Evolutionary conservation across 2,888 invertebrate genomes (phyloP), one percentile per base, ranked within the genome.

Genomic region (Oxyscelio sp.): DNA sequence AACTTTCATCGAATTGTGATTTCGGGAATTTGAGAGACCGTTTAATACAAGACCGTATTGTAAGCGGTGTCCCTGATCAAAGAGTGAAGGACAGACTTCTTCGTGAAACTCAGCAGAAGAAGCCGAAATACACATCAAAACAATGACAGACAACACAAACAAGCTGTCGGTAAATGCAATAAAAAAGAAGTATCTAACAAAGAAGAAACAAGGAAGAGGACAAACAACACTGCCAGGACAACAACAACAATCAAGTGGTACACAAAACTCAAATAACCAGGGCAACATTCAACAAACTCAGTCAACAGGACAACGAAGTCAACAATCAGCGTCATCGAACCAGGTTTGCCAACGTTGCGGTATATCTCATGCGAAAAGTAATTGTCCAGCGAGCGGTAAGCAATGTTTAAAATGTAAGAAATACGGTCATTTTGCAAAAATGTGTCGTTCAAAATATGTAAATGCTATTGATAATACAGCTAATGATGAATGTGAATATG

Each of bases 21-120:
- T 87, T 85, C 59, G 84, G 70, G 13, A 27, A 70, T 8, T 56
- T 79, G 22, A 59, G 71, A 58, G 87, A 84, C 31, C 58, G 79
- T 24, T 45, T 87, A 2, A 77, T 85, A 19, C 15, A 74, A 38
- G 85, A 87, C 56, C 52, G 81, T 40, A 85, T 87, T 9, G 78
- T 87, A 4, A 82, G 61, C 27, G 83, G 85, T 19, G 80, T 87
- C 3, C 66, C 71, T 58, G 61, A 79, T 43, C 31, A 56, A 31
- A 66, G 27, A 40, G 43, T 84, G 43, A 81, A 84, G 58, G 63
- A 84, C 19, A 0, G 65, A n/a, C n/a, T 65, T n/a, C 38, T 87
- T 22, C 61, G 75, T 43, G 82, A 83, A 59, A 58, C 11, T 56
- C 77, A 9, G 38, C 74, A 27, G 66, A 65, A 17, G 75, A 63